These are phyloP conservation scores for Brachyptera putata DNA, from an alignment of 2,888 invertebrate genomes.

Conservation along the genomic window DNA sequence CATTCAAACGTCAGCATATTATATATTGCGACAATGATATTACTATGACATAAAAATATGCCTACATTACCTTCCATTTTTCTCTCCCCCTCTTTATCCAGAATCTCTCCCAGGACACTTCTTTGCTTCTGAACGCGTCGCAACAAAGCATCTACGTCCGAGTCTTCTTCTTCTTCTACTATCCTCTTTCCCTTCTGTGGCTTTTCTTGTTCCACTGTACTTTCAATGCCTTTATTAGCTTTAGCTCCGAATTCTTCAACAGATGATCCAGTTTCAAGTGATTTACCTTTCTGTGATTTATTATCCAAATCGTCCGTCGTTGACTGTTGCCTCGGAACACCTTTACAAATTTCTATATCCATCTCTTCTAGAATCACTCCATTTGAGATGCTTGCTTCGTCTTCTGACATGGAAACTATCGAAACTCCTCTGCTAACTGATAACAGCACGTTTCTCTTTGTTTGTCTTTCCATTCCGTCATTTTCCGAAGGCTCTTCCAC, in stretches of 20 bases:
- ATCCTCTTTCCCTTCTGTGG: slow-evolving; percentile 14
- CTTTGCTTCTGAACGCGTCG: slow-evolving; percentile 63
- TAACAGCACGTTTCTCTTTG: slow-evolving; percentile 29
- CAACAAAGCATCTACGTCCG: slow-evolving; percentile 59
- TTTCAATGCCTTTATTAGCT: background rate
- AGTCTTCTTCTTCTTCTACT: slow-evolving; percentile 52
- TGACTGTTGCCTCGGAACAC: slow-evolving; percentile 35
- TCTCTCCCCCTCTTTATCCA: slow-evolving; percentile 51
- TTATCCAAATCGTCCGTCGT: slow-evolving; percentile 30
- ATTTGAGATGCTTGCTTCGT: slow-evolving; percentile 44
- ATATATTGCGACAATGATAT: no score
- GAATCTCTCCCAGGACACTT: slow-evolving; percentile 65
- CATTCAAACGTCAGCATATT: no score
- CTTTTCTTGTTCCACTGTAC: background rate
- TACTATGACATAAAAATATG: no score
- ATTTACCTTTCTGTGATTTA: slow-evolving; percentile 40
- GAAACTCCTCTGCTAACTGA: slow-evolving; percentile 54
- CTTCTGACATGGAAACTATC: slow-evolving; percentile 62
- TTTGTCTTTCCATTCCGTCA: slow-evolving; percentile 25
- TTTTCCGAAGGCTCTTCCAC: slow-evolving; percentile 54
- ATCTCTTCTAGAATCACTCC: slow-evolving; percentile 24
- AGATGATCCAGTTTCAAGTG: slow-evolving; percentile 40
- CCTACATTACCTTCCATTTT: slow-evolving; percentile 30
- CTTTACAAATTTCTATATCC: slow-evolving; percentile 34
- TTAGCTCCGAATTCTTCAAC: slow-evolving; percentile 6